phyloP scores from a whole-genome alignment of 2,113 vertebrate species.

The Epinephelus cyanopodus region DNA sequence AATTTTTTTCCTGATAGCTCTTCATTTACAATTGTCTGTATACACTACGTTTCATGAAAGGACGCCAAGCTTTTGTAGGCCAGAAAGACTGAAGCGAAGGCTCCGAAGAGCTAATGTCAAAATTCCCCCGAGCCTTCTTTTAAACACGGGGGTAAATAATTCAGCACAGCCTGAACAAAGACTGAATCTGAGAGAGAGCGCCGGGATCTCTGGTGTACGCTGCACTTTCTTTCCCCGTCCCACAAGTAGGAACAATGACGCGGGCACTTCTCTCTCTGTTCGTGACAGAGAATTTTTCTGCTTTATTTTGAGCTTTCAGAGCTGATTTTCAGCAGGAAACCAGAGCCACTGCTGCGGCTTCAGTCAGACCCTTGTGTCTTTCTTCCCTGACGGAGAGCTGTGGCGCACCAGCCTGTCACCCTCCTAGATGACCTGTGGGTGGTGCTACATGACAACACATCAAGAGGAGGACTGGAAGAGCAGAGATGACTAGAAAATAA shows the following conservation, averaged over 20 bases:
- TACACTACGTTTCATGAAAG: conserved; percentile 53
- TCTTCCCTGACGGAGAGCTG: conserved; percentile 13
- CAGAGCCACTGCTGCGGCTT: conserved; percentile 20
- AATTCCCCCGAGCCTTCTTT: conserved; percentile 68
- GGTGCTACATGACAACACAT: conserved; percentile 92
- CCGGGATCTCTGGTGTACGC: conserved; percentile 49
- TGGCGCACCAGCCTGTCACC: conserved; percentile 63
- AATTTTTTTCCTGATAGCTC: conserved; percentile 43
- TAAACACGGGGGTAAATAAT: conserved; percentile 81
- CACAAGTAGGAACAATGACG: conserved; percentile 67
- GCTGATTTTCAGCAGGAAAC: conserved; percentile 19
- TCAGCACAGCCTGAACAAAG: conserved; percentile 76
- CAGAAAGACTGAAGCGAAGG: conserved; percentile 35
- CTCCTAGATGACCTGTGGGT: conserved; percentile 91
- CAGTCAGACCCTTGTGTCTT: conserved; percentile 26
- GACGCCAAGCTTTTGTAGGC: conserved; percentile 42
- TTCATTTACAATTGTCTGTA: conserved; percentile 53
- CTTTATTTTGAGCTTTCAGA: conserved; percentile 48
- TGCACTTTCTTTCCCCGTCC: conserved; percentile 61
- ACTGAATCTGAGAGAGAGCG: conserved; percentile 57
- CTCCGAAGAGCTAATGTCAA: conserved; percentile 51
- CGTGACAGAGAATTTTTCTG: conserved; percentile 27
- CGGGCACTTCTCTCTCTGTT: conserved; percentile 43
- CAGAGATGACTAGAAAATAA: neutral
- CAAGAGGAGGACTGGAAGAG: conserved; percentile 17